Evolutionary conservation across 2,888 invertebrate genomes (phyloP), one percentile per base, ranked within the genome.

Genomic region (Drosophila percnosoma): DNA sequence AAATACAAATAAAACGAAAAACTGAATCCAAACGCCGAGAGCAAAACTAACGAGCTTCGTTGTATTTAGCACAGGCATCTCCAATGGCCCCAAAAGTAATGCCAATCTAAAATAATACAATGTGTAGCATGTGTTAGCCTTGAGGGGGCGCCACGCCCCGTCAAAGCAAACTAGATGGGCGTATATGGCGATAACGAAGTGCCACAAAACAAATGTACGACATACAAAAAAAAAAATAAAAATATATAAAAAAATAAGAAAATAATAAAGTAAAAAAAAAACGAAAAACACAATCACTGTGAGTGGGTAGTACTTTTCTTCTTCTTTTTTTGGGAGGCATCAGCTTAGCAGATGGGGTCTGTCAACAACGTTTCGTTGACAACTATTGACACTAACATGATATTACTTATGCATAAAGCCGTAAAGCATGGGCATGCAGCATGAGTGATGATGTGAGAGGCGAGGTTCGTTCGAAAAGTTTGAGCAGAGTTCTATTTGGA

Each of bases 311-410:
- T 40, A 48, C 48, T 60, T 45, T 40, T 18, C 31, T 38, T 21
- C 34, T 8, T 42, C 36, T 13, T 66, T 66, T 42, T 57, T 42
- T 21, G 40, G 31, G n/a, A 54, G 40, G 34, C 61, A 60, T 64
- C 55, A 61, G 73, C 61, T 62, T 40, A 66, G 67, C 62, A 69
- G 73, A 68, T 73, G 77, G 67, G 81, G 71, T 59, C 79, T 87
- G 83, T 87, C 83, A 83, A 75, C 88, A 75, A 67, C 75, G 75
- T 75, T 75, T 73, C 83, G 80, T 80, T 87, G 84, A 84, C 84
- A 84, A 85, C 87, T 85, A 84, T 84, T 84, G 83, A 87, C 87
- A 87, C 85, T 87, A 82, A 84, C 87, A 87, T 84, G 85, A 87
- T 84, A 87, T 83, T 83, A 83, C 87, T 83, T 83, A 83, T 83